phyloP scores from a whole-genome alignment of 2,888 invertebrate species.

The Xestia rhomboidea region DNA sequence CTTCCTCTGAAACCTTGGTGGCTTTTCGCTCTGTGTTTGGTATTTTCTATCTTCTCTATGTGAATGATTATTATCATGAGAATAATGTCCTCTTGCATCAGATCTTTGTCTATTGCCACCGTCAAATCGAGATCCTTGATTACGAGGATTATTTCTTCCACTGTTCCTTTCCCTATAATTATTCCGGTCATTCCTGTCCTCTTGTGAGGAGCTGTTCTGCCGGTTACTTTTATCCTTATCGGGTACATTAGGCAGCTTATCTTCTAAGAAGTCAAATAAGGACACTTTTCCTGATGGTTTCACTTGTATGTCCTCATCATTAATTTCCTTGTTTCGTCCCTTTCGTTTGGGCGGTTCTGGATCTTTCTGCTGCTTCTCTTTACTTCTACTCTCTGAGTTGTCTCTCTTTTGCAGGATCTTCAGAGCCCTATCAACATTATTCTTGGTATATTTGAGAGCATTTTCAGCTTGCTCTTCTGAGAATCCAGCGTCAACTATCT shows the following conservation, averaged over 20 bases:
- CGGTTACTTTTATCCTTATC: constrained; percentile 84
- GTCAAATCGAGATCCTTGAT: constrained; percentile 82
- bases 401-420: constrained; percentile 92
- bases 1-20: constrained; percentile 92
- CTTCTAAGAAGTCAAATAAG: constrained; percentile 95
- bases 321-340: constrained; percentile 86
- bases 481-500: constrained; percentile 95
- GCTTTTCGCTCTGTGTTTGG: constrained; percentile 88
- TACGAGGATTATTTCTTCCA: constrained; percentile 79
- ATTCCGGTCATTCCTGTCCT: constrained; percentile 81
- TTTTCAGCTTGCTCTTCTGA: constrained; percentile 94
- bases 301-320: constrained; percentile 90
- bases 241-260: constrained; percentile 92
- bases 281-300: constrained; percentile 95
- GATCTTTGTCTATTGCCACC: constrained; percentile 77
- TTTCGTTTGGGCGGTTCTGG: constrained; percentile 86
- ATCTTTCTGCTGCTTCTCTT: constrained; percentile 85
- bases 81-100: constrained; percentile 82
- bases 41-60: constrained; percentile 85
- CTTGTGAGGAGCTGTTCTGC: constrained; percentile 76
- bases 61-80: constrained; percentile 82
- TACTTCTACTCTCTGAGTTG: constrained; percentile 85
- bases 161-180: constrained; percentile 81
- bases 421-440: constrained; percentile 94
- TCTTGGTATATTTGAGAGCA: constrained; percentile 93